Base-by-base conservation (phyloP, 2,113 vertebrate genomes). In the Montifringilla adamsi region DNA sequence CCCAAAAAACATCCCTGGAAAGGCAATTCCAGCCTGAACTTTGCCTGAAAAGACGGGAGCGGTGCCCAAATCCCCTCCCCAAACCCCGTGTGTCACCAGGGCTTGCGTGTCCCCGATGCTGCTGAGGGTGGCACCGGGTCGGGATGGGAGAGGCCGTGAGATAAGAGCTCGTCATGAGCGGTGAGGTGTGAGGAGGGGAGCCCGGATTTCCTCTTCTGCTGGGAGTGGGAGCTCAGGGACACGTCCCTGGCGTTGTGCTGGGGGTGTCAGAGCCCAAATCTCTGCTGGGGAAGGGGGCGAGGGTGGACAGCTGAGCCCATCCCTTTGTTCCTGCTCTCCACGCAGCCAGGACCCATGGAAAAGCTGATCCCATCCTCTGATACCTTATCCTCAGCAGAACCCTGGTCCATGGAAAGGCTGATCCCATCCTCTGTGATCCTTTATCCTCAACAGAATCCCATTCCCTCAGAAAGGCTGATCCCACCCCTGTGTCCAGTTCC, bases 171-270 rank as follows among this genome's bases (percentile, higher is more conserved):
- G 1, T 55, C 11, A 9, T 0, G 22, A 3, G 12, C 1, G 74
- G 21, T 9, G 68, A 0, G 2, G 5, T 0, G 3, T 1, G 6
- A 39, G 52, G 46, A 6, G 15, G n/a, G 0, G 9, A n/a, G 21
- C 4, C 39, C 1, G 26, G 52, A 63, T 73, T 91, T 85, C 94
- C 84, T 52, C 0, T 1, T 62, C 63, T 8, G 30, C 22, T 1
- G 17, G 52, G 26, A 30, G 8, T 7, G 30, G 20, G 43, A 47
- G 13, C 2, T 30, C 3, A 3, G 2, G 4, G 52, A 30, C 35
- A 23, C 5, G 6, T 12, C 28, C 31, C 7, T 7, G 27, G 43
- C 9, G 6, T 13, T 26, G 44, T 5, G 55, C 14, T 10, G 11
- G 19, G 18, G 44, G 14, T 6, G 2, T 6, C 74, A 27, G 14